phyloP scores from a whole-genome alignment of 2,113 vertebrate species.

The Calypte anna region DNA sequence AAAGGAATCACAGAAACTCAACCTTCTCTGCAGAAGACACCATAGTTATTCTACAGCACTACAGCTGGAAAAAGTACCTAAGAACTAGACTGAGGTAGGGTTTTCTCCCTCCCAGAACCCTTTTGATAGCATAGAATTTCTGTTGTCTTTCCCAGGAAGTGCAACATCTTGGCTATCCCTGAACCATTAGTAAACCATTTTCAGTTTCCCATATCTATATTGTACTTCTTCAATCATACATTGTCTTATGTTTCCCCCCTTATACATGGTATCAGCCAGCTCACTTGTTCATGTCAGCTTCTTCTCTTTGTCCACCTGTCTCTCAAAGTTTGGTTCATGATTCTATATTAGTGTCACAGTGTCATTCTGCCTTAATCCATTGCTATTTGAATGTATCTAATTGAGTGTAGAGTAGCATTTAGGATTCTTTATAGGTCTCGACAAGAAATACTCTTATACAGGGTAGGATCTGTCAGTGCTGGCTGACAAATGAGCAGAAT shows the following conservation, averaged over 20 bases:
- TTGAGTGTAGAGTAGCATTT: background rate
- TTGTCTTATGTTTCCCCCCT: background rate
- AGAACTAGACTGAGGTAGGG: background rate
- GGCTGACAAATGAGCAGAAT: background rate
- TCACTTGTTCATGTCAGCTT: background rate
- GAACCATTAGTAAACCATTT: background rate
- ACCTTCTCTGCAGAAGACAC: background rate
- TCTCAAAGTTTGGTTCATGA: background rate
- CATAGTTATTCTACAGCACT: background rate
- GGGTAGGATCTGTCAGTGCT: background rate
- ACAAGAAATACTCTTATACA: background rate
- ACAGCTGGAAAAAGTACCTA: rapidly evolving
- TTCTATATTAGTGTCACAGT: background rate
- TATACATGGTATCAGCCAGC: background rate
- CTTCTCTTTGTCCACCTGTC: background rate
- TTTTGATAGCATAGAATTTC: background rate
- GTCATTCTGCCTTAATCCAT: background rate
- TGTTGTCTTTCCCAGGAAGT: background rate
- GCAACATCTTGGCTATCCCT: background rate
- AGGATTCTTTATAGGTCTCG: background rate
- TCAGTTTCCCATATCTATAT: background rate
- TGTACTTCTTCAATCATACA: background rate
- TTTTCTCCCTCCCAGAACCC: background rate
- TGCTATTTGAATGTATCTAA: background rate
- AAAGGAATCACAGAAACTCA: background rate